These are phyloP conservation scores for Pelecanoides urinatrix DNA, from an alignment of 2,113 vertebrate species.

Conservation along the genomic window DNA sequence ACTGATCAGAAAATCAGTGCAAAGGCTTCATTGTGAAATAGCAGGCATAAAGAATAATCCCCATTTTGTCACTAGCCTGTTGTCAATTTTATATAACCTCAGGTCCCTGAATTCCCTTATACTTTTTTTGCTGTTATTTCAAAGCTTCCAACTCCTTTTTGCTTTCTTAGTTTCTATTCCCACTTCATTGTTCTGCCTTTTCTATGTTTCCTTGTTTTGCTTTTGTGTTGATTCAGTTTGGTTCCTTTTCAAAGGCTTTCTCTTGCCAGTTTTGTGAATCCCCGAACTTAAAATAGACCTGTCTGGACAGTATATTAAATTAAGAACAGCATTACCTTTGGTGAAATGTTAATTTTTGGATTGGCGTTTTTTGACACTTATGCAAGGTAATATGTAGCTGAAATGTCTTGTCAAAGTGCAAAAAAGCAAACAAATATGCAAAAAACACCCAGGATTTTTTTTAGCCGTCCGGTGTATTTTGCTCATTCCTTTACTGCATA, in stretches of 20 bases:
- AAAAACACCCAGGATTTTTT: neutral
- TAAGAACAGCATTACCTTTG: neutral
- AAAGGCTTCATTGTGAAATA: neutral
- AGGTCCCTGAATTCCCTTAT: neutral
- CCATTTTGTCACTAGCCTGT: neutral
- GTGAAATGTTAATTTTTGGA: neutral
- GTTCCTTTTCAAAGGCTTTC: slow-evolving; percentile 3
- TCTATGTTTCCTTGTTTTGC: slow-evolving; percentile 36
- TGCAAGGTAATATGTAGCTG: neutral
- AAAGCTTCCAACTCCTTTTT: neutral
- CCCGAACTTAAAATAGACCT: neutral
- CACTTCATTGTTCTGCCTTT: slow-evolving; percentile 35
- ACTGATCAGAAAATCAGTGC: neutral
- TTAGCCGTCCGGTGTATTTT: neutral
- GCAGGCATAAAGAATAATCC: neutral
- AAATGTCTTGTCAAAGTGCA: neutral
- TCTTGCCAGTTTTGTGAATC: neutral
- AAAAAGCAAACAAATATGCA: neutral
- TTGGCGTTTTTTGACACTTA: neutral
- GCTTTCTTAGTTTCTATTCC: slow-evolving; percentile 35
- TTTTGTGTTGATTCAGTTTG: neutral
- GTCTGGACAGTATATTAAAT: neutral
- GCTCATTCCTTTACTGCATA: neutral
- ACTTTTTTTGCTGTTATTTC: neutral
- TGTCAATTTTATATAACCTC: neutral